phyloP scores from a whole-genome alignment of 2,113 vertebrate genomes.

The Sprattus sprattus region DNA sequence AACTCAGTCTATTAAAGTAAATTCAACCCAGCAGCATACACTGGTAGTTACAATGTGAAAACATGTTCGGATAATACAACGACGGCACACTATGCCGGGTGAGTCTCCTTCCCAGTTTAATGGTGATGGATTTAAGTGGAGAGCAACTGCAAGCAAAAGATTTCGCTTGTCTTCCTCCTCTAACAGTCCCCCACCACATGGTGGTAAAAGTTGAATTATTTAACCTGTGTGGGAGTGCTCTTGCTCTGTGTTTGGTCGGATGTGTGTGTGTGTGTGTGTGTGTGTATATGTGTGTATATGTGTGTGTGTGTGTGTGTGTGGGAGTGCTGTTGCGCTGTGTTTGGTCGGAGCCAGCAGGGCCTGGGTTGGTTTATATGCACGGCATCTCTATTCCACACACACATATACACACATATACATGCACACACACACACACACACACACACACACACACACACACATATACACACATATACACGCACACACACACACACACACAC shows the following conservation, averaged over 20 bases:
- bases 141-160: background rate
- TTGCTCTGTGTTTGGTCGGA: background rate
- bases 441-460: background rate
- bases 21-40: background rate
- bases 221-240: conserved; percentile 24
- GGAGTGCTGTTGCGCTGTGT: background rate
- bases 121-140: background rate
- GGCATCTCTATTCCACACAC: background rate
- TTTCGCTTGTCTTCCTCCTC: background rate
- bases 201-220: conserved; percentile 15
- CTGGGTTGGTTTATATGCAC: background rate
- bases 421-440: background rate
- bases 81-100: background rate
- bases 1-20: background rate
- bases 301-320: no score
- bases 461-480: conserved; percentile 13
- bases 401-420: background rate
- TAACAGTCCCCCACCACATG: background rate
- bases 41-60: background rate
- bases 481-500: background rate
- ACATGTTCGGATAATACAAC: background rate
- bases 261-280: no score
- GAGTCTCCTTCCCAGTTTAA: background rate
- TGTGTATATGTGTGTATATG: no score
- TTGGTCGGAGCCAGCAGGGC: background rate